Percentiles rank a stretch among this genome's conserved stretches.
Conservation (phyloP, 2,797 vertebrate genomes). For the Emydoidea blandingii region DNA sequence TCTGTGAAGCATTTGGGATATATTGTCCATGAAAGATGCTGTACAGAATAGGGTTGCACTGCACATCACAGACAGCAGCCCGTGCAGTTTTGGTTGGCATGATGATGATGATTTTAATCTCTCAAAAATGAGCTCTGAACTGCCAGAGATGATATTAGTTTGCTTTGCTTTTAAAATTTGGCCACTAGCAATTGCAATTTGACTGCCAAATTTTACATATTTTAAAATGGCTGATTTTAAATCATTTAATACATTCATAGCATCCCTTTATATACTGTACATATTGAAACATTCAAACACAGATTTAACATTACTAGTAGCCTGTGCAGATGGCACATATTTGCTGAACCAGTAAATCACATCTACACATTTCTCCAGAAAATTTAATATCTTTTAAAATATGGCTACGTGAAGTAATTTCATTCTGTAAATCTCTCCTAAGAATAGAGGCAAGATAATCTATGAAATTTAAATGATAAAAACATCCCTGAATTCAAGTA, state of each 20-base stretch:
- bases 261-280: neutral
- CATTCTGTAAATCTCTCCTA: neutral
- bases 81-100: neutral
- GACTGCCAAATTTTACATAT: neutral
- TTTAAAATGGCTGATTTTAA: neutral
- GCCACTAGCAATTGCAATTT: neutral
- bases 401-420: neutral
- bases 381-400: neutral
- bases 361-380: neutral
- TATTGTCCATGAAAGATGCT: neutral
- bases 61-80: neutral
- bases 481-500: neutral
- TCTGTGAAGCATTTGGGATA: neutral
- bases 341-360: neutral
- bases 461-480: neutral
- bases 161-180: neutral
- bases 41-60: neutral
- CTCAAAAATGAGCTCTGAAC: neutral
- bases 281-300: neutral
- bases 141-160: neutral
- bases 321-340: neutral
- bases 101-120: neutral
- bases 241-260: neutral
- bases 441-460: neutral
- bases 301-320: neutral